phyloP scores from a whole-genome alignment of 2,113 vertebrate genomes.

The Orcinus orca region DNA sequence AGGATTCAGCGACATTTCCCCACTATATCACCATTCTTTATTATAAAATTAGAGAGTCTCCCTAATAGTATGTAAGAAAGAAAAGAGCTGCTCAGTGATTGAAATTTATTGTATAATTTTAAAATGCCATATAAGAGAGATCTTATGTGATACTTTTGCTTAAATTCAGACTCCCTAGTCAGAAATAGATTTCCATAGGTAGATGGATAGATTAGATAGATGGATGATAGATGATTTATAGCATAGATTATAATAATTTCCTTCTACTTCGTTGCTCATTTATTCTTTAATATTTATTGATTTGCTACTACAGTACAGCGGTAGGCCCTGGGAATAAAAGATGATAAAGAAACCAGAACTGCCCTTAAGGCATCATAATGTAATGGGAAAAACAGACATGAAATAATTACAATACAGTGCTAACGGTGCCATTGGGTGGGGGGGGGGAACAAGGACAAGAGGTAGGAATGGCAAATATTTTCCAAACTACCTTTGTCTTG shows the following conservation, averaged over 20 bases:
- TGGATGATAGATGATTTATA: neutral
- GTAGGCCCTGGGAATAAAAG: neutral
- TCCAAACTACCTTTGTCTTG: neutral
- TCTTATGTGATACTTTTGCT: neutral
- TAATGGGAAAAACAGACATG: neutral
- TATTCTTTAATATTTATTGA: constrained; percentile 32
- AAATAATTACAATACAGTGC: neutral
- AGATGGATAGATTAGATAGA: neutral
- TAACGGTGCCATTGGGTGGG: neutral
- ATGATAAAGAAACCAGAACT: neutral
- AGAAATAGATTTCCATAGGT: neutral
- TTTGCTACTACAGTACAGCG: neutral
- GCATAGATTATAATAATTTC: neutral
- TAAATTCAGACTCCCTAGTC: neutral
- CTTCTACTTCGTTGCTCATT: neutral
- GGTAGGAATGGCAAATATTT: neutral
- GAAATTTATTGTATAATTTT: neutral
- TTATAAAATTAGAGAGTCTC: neutral
- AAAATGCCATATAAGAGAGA: neutral
- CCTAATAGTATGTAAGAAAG: neutral
- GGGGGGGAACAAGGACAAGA: neutral
- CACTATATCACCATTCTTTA: neutral
- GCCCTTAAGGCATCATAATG: neutral
- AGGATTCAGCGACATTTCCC: constrained; percentile 8
- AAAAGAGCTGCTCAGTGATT: neutral